These are phyloP conservation scores for Phyto melanocephala DNA, from an alignment of 2,888 invertebrate species.

Conservation along the genomic window DNA sequence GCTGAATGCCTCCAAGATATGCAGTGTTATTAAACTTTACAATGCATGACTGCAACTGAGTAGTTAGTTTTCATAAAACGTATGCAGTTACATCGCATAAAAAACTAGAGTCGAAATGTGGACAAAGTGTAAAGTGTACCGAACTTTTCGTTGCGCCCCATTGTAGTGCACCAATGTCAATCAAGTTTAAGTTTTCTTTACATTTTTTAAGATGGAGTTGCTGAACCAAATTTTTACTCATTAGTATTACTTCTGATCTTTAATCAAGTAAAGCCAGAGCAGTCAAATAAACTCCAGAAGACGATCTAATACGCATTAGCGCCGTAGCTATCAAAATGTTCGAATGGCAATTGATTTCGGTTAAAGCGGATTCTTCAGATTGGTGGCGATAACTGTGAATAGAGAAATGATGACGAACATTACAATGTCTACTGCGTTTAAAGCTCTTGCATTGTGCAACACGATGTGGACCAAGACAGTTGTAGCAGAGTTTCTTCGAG, in stretches of 20 bases:
- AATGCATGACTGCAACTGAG: not conserved
- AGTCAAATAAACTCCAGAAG: not conserved
- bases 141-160: not conserved
- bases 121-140: slow-evolving; percentile 2
- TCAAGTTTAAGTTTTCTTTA: slow-evolving; percentile 8
- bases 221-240: slow-evolving; percentile 5
- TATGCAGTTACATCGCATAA: not conserved
- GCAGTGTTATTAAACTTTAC: not conserved
- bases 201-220: not conserved
- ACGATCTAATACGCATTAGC: not conserved
- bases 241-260: slow-evolving; percentile 20
- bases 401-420: slow-evolving; percentile 16
- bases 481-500: slow-evolving; percentile 9
- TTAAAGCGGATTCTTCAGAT: not conserved
- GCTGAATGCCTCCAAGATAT: not conserved
- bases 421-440: slow-evolving; percentile 12
- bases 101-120: slow-evolving; percentile 1
- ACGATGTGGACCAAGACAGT: slow-evolving; percentile 18
- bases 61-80: slow-evolving; percentile 6
- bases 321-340: slow-evolving; percentile 13
- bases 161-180: slow-evolving; percentile 2
- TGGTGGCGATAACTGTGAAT: slow-evolving; percentile 1
- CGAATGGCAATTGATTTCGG: not conserved
- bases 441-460: slow-evolving; percentile 11
- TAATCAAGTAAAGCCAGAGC: slow-evolving; percentile 19